Evolutionary conservation across 2,797 vertebrate genomes (phyloP), one percentile per base, ranked within the genome.

Genomic region (Gouania willdenowi): DNA sequence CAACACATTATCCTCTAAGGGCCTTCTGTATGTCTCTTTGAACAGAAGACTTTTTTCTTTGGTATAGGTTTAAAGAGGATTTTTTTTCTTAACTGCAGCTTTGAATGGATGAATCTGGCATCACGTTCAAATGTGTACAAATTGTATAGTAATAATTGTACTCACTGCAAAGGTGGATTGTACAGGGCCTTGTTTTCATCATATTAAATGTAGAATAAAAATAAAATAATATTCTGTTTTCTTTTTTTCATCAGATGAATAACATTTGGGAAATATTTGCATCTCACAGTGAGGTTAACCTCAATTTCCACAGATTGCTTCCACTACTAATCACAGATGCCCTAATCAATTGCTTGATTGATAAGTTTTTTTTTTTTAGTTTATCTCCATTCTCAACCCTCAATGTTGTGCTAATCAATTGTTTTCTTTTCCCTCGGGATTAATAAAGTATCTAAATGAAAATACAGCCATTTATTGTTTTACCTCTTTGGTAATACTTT

Each of bases 111-210:
- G 78, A 61, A 84, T 79, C 48, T 56, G 74, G 75, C 77, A 68
- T 71, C 87, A 78, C 82, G 88, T 91, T 92, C 91, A 90, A 92
- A 92, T 91, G 89, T 97, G 93, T 98, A 97, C 90, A 97, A 98
- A 97, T 89, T 97, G 95, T 97, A 97, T 92, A 90, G 93, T 95
- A 95, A 86, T 91, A 92, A 93, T 95, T 95, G 92, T 96, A 95
- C 92, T 95, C 92, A 91, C 91, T 93, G 91, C 89, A 67, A 88
- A 91, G 90, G 92, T 97, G 91, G 89, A 96, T 89, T 97, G 94
- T 96, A 96, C 95, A 96, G 94, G 91, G 92, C 92, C 78, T 90
- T 95, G 93, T 95, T 95, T 95, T 95, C 92, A 93, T 94, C 93
- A 93, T 92, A 93, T 90, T 96, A 92, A 92, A 92, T 96, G 91